Evolutionary conservation across 2,888 invertebrate genomes (phyloP), one percentile per base, ranked within the genome.

Genomic region (Fissipunctia ypsillon): DNA sequence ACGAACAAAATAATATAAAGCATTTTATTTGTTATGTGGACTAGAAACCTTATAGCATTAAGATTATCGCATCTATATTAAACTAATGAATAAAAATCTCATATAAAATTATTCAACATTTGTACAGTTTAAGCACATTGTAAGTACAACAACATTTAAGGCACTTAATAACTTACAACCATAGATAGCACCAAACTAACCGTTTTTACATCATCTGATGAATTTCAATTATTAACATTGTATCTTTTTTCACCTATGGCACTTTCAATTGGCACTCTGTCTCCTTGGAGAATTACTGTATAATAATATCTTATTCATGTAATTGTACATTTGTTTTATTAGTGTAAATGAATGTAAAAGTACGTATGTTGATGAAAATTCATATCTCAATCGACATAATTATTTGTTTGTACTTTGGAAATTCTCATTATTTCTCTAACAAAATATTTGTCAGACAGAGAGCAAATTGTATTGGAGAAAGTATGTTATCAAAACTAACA

Each of bases 1-100:
- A 88, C 71, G 57, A 71, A 65, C 57, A 73, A 73, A 75, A 78
- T 87, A 88, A 89, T 89, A 92, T 90, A 93, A 95, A 95, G 94
- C 94, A 88, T 94, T 94, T 93, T 94, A 92, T 91, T 95, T 93
- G 93, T 95, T 93, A 93, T 88, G 87, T 89, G 90, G 95, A 95
- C 95, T 95, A 95, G 95, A 95, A 92, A 91, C 86, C 88, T 93
- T 93, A 93, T 90, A 92, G 92, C 91, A 90, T 91, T 92, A 89
- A 82, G 86, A 88, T 88, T 88, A 91, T 92, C 88, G 89, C 88
- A 90, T 79, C 81, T 89, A 85, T 87, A 84, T 88, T 85, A 73
- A 83, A 87, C 85, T 87, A 89, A 88, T 87, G 70, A 87, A 88
- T 90, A 91, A 91, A 90, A 92, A 92, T 92, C 88, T 93, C 88